Evolutionary conservation across 2,113 vertebrate species (phyloP).

Genomic region (Hucho hucho): DNA sequence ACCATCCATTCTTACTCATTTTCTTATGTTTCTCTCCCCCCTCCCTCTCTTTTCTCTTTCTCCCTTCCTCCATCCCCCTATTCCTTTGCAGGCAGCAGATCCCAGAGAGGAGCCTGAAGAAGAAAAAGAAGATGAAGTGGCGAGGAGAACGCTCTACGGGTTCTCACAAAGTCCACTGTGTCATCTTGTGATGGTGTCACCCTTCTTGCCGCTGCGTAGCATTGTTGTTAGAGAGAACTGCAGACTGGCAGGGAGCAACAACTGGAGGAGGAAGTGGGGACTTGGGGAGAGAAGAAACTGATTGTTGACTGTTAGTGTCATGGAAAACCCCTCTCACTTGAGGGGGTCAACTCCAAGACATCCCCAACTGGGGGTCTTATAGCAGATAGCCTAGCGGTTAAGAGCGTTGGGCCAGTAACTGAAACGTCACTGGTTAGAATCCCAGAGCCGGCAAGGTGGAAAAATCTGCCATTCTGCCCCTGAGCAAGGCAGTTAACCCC

Average conservation of each 20-base stretch:
- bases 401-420: too few species aligned
- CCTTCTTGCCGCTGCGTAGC: not conserved
- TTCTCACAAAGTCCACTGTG: slow-evolving; percentile 90
- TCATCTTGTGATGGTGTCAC: slow-evolving; percentile 86
- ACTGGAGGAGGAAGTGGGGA: slow-evolving; percentile 54
- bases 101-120: slow-evolving; percentile 95
- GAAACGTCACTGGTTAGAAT: too few species aligned
- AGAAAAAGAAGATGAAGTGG: slow-evolving; percentile 97
- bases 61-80: not conserved
- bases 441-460: too few species aligned
- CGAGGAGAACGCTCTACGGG: slow-evolving; percentile 85
- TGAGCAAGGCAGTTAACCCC: too few species aligned
- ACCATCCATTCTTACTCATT: too few species aligned
- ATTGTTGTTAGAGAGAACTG: slow-evolving; percentile 22
- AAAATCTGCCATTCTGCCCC: too few species aligned
- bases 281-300: not conserved
- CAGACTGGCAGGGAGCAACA: slow-evolving; percentile 41
- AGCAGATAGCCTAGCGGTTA: too few species aligned
- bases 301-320: not conserved
- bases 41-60: not conserved
- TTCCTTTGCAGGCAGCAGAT: slow-evolving; percentile 85
- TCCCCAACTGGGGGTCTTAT: not conserved
- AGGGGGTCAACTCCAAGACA: not conserved
- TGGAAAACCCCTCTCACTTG: not conserved
- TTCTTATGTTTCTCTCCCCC: too few species aligned